A percentile compares a stretch with the other conserved stretches of the same genome.
These are phyloP conservation scores for Drepana arcuata DNA, from an alignment of 1,140 invertebrate genomes.

Conservation along the genomic window DNA sequence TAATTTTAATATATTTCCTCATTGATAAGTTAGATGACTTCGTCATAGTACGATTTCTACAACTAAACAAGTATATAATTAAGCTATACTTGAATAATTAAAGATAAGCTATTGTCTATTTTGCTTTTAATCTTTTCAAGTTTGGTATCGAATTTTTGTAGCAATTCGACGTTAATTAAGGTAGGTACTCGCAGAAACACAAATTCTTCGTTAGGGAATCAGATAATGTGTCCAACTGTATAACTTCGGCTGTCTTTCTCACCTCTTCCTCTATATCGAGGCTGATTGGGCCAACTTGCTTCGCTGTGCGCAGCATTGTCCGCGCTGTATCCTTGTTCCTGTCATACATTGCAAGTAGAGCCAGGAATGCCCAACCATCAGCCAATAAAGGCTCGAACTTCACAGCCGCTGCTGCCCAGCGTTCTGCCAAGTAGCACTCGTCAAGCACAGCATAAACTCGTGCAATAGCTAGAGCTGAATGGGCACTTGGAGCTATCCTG, in stretches of 20 bases:
- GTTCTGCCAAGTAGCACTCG: constrained; percentile 31
- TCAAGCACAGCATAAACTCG: constrained; percentile 36
- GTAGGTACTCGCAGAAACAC: constrained; percentile 41
- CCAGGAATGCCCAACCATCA: constrained; percentile 54
- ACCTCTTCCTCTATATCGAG: constrained; percentile 40
- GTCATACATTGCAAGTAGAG: constrained; percentile 38
- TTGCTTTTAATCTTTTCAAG: constrained; percentile 3
- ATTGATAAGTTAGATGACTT: too few species aligned
- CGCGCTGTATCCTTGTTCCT: constrained; percentile 37
- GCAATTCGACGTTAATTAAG: too few species aligned
- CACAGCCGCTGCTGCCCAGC: constrained; percentile 50
- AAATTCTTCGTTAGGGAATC: constrained; percentile 41
- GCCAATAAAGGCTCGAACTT: constrained; percentile 43
- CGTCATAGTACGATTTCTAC: too few species aligned
- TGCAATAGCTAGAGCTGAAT: constrained; percentile 40
- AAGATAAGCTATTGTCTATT: not conserved
- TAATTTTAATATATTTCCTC: not conserved
- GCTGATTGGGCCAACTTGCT: constrained; percentile 42
- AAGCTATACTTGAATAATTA: too few species aligned
- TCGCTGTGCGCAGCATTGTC: constrained; percentile 45
- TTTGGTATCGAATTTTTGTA: not conserved
- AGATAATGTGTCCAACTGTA: constrained; percentile 31
- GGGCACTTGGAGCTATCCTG: constrained; percentile 39
- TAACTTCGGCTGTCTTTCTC: constrained; percentile 27
- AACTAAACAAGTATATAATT: too few species aligned